phyloP scores from a whole-genome alignment of 2,113 vertebrate species.

The Perca flavescens region DNA sequence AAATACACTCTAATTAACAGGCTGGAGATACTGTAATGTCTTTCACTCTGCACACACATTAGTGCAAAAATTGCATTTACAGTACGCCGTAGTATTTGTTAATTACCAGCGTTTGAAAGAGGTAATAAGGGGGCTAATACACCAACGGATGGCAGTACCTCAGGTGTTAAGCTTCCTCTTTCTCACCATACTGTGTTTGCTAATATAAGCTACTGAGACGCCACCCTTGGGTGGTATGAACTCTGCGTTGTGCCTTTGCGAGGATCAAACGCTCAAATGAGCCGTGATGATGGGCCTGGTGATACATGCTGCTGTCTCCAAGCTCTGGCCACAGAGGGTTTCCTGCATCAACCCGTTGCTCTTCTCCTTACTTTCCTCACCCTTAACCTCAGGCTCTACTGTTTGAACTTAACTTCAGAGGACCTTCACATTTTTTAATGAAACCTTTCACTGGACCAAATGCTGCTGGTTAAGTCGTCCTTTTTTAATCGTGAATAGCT shows the following conservation, averaged over 20 bases:
- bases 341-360: constrained; percentile 31
- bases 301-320: constrained; percentile 59
- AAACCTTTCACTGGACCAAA: constrained; percentile 15
- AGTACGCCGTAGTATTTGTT: constrained; percentile 64
- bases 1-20: constrained; percentile 78
- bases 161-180: constrained; percentile 52
- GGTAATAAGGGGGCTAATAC: constrained; percentile 47
- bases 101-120: constrained; percentile 68
- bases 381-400: constrained; percentile 53
- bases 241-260: constrained; percentile 53
- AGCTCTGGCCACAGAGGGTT: constrained; percentile 48
- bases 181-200: constrained; percentile 68
- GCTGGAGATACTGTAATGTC: constrained; percentile 69
- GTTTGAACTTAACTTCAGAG: constrained; percentile 66
- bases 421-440: constrained; percentile 31
- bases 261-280: constrained; percentile 77
- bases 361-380: constrained; percentile 17
- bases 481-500: neutral
- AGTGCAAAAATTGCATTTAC: constrained; percentile 75
- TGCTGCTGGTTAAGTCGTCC: constrained; percentile 21
- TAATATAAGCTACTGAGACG: constrained; percentile 54
- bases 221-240: constrained; percentile 67
- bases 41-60: constrained; percentile 58
- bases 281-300: constrained; percentile 64
- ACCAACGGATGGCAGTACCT: constrained; percentile 68